Evolutionary conservation across 2,113 vertebrate genomes (phyloP).

Genomic region (Albula goreensis): DNA sequence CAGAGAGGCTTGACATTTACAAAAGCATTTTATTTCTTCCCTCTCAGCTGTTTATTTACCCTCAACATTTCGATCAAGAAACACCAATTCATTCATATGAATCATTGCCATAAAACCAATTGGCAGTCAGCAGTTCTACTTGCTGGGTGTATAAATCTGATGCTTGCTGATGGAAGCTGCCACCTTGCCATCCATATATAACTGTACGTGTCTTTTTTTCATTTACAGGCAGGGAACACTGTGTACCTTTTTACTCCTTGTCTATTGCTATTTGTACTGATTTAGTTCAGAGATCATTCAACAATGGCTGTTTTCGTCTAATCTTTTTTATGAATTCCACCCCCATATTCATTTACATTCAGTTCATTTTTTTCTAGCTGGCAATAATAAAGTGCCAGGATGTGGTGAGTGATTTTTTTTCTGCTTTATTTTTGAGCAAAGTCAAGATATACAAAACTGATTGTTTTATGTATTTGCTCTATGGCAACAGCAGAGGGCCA

Average conservation of each 20-base stretch:
- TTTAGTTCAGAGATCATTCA: background rate
- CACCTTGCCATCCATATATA: background rate
- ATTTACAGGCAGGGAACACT: background rate
- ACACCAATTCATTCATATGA: background rate
- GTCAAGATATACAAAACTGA: background rate
- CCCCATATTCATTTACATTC: background rate
- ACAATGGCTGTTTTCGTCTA: background rate
- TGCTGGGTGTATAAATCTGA: background rate
- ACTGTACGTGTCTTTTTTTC: background rate
- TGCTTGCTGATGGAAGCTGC: background rate
- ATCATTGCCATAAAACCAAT: background rate
- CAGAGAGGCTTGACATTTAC: slow-evolving; percentile 20
- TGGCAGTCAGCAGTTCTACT: background rate
- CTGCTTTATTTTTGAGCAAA: background rate
- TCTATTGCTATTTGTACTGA: background rate
- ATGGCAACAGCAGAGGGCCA: background rate
- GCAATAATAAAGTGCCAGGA: background rate
- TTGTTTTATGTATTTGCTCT: background rate
- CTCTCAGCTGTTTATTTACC: slow-evolving; percentile 17
- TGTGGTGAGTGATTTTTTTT: background rate
- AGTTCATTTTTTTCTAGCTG: background rate
- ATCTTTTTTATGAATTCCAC: background rate
- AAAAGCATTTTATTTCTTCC: slow-evolving; percentile 17
- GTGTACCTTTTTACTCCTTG: background rate
- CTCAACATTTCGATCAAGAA: slow-evolving; percentile 16